These are phyloP conservation scores for Equus quagga DNA, from an alignment of 2,113 vertebrate genomes.

Conservation along the genomic window DNA sequence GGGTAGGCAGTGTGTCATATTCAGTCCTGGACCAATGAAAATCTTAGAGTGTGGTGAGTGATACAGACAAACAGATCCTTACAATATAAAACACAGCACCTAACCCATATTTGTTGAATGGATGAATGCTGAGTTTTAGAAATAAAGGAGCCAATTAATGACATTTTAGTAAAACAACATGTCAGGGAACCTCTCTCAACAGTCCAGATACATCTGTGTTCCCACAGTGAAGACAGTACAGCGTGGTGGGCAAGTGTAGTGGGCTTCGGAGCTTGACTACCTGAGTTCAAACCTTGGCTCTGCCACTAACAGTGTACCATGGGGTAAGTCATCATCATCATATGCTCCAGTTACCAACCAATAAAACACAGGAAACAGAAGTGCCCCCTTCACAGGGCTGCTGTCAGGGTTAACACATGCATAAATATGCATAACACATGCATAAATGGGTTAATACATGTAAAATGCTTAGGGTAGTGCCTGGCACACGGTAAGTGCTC, in stretches of 20 bases:
- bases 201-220: not conserved
- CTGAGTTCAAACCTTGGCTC: not conserved
- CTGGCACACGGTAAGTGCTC: not conserved
- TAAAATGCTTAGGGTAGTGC: not conserved
- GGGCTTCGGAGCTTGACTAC: not conserved
- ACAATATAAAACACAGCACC: not conserved
- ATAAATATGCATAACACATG: too few species aligned
- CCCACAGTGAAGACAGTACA: not conserved
- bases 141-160: constrained; percentile 4
- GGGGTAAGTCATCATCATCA: not conserved
- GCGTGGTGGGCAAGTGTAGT: not conserved
- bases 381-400: not conserved
- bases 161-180: not conserved
- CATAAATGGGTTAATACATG: not conserved
- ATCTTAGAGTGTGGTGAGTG: not conserved
- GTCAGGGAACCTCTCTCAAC: not conserved
- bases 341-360: not conserved
- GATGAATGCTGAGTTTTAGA: not conserved
- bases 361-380: not conserved
- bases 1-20: not conserved
- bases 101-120: not conserved
- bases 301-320: not conserved
- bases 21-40: not conserved
- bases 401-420: not conserved
- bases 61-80: not conserved